Conservation (phyloP, 2,113 vertebrate species). For the Todiramphus saurophagus region DNA sequence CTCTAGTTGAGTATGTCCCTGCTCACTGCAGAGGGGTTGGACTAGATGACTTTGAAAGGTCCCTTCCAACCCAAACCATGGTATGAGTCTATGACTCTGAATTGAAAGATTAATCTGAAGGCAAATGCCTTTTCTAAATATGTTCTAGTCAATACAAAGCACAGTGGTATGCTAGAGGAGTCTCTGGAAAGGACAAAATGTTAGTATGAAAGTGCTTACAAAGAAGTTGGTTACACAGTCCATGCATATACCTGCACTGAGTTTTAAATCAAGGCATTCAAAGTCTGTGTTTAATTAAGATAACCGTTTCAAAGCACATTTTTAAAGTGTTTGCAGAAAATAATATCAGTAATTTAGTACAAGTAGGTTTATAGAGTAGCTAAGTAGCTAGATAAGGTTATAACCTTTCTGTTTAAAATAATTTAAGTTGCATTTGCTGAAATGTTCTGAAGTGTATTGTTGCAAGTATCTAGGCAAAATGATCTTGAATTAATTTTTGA, state of each 20-base stretch:
- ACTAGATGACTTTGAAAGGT: too few relatives aligned
- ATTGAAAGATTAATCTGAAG: neutral
- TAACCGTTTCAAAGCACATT: conserved; percentile 4
- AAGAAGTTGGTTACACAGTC: neutral
- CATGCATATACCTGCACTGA: neutral
- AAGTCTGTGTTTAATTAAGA: conserved; percentile 31
- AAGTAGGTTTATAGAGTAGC: neutral
- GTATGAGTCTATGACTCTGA: too few relatives aligned
- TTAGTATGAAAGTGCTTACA: neutral
- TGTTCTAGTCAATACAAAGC: neutral
- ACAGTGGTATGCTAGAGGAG: neutral
- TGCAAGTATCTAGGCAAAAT: neutral
- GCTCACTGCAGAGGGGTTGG: too few relatives aligned
- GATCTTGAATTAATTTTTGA: neutral
- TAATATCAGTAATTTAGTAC: neutral
- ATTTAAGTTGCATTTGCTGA: neutral
- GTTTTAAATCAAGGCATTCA: conserved; percentile 12
- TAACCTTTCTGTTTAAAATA: neutral
- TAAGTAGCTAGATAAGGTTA: neutral
- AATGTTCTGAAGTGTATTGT: neutral
- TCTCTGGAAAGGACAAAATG: neutral
- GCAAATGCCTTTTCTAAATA: neutral
- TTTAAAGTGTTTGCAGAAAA: neutral
- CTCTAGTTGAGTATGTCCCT: too few relatives aligned
- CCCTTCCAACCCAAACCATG: too few relatives aligned